Percentiles rank a stretch among this genome's conserved stretches.
Conservation (phyloP, 2,797 vertebrate species). For the Masticophis lateralis region DNA sequence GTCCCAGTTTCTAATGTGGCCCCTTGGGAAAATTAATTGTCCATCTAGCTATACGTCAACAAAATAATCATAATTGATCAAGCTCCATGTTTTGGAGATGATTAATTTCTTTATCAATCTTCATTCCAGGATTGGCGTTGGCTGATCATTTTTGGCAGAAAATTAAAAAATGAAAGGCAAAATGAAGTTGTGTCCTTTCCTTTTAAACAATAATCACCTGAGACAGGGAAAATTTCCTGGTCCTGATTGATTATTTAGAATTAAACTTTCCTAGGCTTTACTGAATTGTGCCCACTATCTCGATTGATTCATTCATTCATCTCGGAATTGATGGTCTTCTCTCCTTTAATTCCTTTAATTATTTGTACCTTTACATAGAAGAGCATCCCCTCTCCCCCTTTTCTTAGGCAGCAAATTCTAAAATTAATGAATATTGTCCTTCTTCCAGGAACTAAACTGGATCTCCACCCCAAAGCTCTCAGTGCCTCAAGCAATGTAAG, state of each 20-base stretch:
- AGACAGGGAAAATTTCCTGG: not conserved
- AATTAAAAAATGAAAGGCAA: not conserved
- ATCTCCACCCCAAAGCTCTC: conserved; percentile 70
- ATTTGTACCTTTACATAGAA: conserved; percentile 51
- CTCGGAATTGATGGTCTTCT: not conserved
- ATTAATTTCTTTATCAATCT: not conserved
- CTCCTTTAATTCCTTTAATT: conserved; percentile 15
- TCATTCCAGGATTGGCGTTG: not conserved
- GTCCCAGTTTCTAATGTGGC: not conserved
- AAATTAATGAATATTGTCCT: conserved; percentile 62
- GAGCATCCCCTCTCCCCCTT: conserved; percentile 48
- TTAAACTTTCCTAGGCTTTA: not conserved
- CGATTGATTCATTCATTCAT: not conserved
- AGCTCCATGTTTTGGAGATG: not conserved
- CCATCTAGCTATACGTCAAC: not conserved
- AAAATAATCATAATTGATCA: not conserved
- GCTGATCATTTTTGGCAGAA: not conserved
- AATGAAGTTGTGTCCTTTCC: not conserved
- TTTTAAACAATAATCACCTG: not conserved
- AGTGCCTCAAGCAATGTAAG: conserved; percentile 73
- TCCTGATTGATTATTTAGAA: not conserved
- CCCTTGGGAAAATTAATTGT: not conserved
- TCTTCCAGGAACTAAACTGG: conserved; percentile 69
- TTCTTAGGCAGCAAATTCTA: conserved; percentile 46
- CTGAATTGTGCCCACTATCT: not conserved